Conservation (phyloP, 30 jellyfish, hydroid and myxozoan species). For the Hydra vulgaris region DNA sequence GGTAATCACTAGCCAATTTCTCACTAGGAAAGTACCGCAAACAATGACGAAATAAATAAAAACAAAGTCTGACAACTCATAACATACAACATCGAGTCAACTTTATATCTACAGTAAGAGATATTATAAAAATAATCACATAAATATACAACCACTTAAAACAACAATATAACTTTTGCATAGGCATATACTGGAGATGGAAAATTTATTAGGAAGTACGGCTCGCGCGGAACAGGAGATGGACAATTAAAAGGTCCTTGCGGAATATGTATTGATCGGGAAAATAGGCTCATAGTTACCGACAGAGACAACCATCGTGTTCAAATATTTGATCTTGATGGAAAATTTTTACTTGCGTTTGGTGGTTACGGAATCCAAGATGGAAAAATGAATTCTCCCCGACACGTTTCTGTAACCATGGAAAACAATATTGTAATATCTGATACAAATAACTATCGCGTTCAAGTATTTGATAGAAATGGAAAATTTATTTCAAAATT, state of each 20-base stretch:
- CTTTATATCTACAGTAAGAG: no score
- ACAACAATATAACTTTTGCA: no score
- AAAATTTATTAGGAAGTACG: slow-evolving; percentile 46
- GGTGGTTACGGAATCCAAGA: slow-evolving; percentile 87
- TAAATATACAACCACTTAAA: no score
- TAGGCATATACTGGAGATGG: slow-evolving; percentile 75
- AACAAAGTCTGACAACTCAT: no score
- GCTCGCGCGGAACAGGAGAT: slow-evolving; percentile 81
- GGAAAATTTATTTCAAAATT: slow-evolving; percentile 56
- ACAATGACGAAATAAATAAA: no score
- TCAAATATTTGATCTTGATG: slow-evolving; percentile 63
- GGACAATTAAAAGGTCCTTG: slow-evolving; percentile 90
- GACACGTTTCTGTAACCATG: slow-evolving; percentile 65
- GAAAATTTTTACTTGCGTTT: slow-evolving; percentile 54
- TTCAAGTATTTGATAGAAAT: slow-evolving; percentile 51
- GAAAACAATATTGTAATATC: slow-evolving; percentile 54
- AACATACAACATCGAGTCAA: no score
- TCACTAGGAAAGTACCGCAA: no score
- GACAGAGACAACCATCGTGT: slow-evolving; percentile 92
- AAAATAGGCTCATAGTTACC: slow-evolving; percentile 69
- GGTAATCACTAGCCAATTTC: no score
- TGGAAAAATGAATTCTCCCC: slow-evolving; percentile 85
- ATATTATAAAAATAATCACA: no score
- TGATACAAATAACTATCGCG: slow-evolving; percentile 80
- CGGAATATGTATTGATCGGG: slow-evolving; percentile 64